phyloP scores from a whole-genome alignment of 2,113 vertebrate genomes.

The Notechis scutatus region DNA sequence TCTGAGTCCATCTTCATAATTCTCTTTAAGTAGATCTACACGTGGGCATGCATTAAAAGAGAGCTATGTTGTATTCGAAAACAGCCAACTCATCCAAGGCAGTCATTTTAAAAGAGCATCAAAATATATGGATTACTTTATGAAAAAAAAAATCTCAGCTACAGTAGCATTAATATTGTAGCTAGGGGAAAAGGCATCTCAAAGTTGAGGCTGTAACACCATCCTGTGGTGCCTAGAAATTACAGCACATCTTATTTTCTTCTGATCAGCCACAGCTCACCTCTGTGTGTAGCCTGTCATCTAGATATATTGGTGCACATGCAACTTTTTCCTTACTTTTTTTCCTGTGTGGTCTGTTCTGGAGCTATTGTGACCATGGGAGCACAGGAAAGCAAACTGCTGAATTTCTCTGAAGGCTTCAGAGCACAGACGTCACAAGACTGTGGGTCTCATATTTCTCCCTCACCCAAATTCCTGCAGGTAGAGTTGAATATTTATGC shows the following conservation, averaged over 20 bases:
- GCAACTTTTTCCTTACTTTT: neutral
- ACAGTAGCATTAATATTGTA: constrained; percentile 13
- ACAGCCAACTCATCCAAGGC: neutral
- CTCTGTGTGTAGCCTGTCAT: fast-evolving
- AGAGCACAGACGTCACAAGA: neutral
- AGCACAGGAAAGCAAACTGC: no score
- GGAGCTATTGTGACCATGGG: neutral
- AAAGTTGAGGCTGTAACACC: constrained; percentile 67
- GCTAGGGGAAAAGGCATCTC: constrained; percentile 15
- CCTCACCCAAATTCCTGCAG: neutral
- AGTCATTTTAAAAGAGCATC: neutral
- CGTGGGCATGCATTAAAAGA: fast-evolving
- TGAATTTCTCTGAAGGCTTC: neutral
- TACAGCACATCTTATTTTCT: constrained; percentile 40
- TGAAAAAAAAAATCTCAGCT: neutral
- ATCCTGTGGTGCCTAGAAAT: constrained; percentile 61
- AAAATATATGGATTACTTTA: neutral
- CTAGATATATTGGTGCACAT: neutral
- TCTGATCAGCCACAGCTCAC: neutral
- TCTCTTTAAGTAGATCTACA: fast-evolving
- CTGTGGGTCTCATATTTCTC: neutral
- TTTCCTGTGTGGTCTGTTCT: neutral
- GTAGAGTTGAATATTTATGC: neutral
- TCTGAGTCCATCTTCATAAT: neutral
- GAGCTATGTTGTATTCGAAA: neutral